Evolutionary conservation across 2,888 invertebrate species (phyloP).

Genomic region (Dryocosmus kuriphilus): DNA sequence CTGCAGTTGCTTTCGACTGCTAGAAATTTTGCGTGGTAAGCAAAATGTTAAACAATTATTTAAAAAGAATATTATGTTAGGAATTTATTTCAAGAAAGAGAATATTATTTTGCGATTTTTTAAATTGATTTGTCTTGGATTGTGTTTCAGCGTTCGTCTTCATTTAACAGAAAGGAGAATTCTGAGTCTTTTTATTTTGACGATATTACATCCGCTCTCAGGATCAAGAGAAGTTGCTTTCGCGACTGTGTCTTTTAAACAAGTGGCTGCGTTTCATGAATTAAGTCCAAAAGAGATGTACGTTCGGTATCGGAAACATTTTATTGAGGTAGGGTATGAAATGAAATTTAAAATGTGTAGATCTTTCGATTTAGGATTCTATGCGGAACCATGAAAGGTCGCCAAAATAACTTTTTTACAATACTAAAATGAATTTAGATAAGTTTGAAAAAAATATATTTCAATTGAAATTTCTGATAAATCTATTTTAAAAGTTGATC

Average conservation of each 20-base stretch:
- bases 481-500: too few species aligned
- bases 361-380: not conserved
- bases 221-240: constrained; percentile 78
- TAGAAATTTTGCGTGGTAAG: constrained; percentile 78
- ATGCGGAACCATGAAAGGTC: too few species aligned
- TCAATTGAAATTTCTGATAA: too few species aligned
- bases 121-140: not conserved
- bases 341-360: not conserved
- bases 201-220: constrained; percentile 80
- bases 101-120: constrained; percentile 12
- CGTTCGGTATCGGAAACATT: constrained; percentile 82
- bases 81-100: constrained; percentile 11
- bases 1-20: constrained; percentile 80
- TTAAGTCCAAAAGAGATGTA: constrained; percentile 81
- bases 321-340: constrained; percentile 68
- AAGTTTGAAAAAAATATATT: too few species aligned
- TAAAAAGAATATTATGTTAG: not conserved
- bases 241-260: constrained; percentile 80
- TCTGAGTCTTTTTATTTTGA: constrained; percentile 82
- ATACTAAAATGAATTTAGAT: too few species aligned
- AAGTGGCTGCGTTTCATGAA: constrained; percentile 80
- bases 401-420: too few species aligned
- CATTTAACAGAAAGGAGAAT: constrained; percentile 76
- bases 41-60: constrained; percentile 33
- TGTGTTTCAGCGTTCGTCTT: constrained; percentile 63